Conservation (phyloP, 1,140 invertebrate genomes). For the Apolygus lucorum region DNA sequence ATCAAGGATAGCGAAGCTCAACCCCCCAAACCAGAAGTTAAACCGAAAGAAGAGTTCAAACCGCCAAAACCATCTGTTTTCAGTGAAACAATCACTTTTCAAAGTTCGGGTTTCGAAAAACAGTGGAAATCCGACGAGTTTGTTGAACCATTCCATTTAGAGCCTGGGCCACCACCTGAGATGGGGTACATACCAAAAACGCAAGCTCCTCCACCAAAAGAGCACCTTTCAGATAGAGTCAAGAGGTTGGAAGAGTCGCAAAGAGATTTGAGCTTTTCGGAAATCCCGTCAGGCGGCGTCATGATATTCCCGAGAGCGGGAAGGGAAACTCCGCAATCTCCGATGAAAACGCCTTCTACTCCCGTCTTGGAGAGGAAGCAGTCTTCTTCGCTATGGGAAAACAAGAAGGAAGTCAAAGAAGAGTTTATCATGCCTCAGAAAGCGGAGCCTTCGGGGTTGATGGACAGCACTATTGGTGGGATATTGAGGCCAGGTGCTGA, state of each 20-base stretch:
- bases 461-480: slow-evolving; percentile 17
- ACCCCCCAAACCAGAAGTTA: background rate
- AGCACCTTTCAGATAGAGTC: slow-evolving; percentile 51
- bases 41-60: slow-evolving; percentile 9
- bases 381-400: slow-evolving; percentile 7
- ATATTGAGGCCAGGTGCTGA: slow-evolving; percentile 24
- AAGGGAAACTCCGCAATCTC: slow-evolving; percentile 34
- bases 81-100: background rate
- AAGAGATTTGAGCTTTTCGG: slow-evolving; percentile 45
- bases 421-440: slow-evolving; percentile 27
- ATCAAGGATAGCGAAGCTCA: slow-evolving; percentile 41
- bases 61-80: background rate
- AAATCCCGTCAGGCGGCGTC: slow-evolving; percentile 54
- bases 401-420: slow-evolving; percentile 28
- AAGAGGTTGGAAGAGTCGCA: slow-evolving; percentile 54
- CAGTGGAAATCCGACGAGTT: slow-evolving; percentile 10
- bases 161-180: slow-evolving; percentile 63
- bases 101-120: slow-evolving; percentile 19
- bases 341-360: slow-evolving; percentile 16
- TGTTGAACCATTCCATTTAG: slow-evolving; percentile 46
- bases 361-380: slow-evolving; percentile 15
- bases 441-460: slow-evolving; percentile 19
- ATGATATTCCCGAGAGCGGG: slow-evolving; percentile 47
- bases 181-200: slow-evolving; percentile 54
- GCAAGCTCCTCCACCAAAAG: slow-evolving; percentile 38